Evolutionary conservation across 1,140 invertebrate genomes (phyloP), one percentile per base, ranked within the genome.

Genomic region (Sitophilus oryzae): DNA sequence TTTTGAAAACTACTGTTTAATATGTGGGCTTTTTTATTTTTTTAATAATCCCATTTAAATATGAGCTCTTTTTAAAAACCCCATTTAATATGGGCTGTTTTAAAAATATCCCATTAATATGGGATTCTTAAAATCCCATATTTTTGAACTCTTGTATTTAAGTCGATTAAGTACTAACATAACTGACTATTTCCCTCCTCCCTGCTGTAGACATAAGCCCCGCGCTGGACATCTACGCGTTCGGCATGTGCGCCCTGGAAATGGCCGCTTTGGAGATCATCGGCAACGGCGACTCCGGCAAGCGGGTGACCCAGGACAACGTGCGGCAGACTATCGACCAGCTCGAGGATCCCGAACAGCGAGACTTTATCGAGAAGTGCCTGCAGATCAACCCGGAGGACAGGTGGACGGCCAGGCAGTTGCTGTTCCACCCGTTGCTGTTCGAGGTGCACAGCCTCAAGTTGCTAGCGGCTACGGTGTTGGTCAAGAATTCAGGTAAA

Each of bases 361-460:
- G 89, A 76, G 89, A 94, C 77, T 90, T 99, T 71, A 95, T 99
- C 66, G 75, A 73, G 65, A 88, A 87, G 70, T 99, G 97, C 82
- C 82, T 99, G 54, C 79, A 86, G 63, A 80, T 82, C 61, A 86
- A 96, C 66, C 91, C 93, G 2, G 72, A 78, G 53, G 79, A 85
- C 63, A 80, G 97, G 71, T 93, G 94, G 22, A 88, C 87, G 55
- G 94, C 96, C 3, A 77, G 85, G 63, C 89, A 98, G 73, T 81
- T 99, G 21, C 81, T 99, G 21, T 98, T 98, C 79, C 96, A 99
- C 76, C 88, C 91, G 56, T 79, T 97, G 58, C 80, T 99, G 14
- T 99, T 98, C 77, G 96, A 99, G 80, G 94, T 99, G 49, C 96
- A 97, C 73, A 89, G 93, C 47, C 78, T 99, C 25, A 97, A 96